These are phyloP conservation scores for Drosophila nasuta DNA, from an alignment of 1,140 invertebrate species.

Conservation along the genomic window DNA sequence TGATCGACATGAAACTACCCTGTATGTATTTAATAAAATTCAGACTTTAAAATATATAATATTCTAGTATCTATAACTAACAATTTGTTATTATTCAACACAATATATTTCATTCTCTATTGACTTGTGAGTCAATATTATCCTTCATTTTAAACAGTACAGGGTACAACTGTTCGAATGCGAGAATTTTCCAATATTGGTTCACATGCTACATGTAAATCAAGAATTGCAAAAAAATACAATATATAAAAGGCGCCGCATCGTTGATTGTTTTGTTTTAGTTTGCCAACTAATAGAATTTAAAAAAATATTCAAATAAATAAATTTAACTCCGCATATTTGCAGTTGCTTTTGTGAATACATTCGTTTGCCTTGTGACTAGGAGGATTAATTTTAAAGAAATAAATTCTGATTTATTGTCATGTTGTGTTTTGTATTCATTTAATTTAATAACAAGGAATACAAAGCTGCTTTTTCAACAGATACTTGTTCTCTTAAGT, in stretches of 20 bases:
- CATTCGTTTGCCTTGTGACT: too few relatives aligned
- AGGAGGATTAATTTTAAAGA: background rate
- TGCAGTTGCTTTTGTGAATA: background rate
- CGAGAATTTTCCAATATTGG: conserved; percentile 5
- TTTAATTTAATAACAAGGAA: background rate
- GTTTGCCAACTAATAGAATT: conserved; percentile 5
- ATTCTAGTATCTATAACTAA: too few relatives aligned
- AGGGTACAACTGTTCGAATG: conserved; percentile 2
- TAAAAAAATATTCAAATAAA: background rate
- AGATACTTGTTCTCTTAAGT: too few relatives aligned
- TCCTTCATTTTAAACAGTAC: background rate
- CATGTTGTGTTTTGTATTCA: background rate
- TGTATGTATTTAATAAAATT: background rate
- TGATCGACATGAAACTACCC: background rate
- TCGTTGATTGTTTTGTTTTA: background rate
- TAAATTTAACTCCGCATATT: background rate
- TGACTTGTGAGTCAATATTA: background rate
- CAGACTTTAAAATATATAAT: background rate
- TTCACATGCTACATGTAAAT: conserved; percentile 7
- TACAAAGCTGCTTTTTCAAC: too few relatives aligned
- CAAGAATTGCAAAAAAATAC: background rate
- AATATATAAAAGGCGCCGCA: background rate
- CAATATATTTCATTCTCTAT: too few relatives aligned
- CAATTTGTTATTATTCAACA: too few relatives aligned
- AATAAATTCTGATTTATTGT: conserved; percentile 7